Conservation (phyloP, 37 sponge, comb jelly and placozoan species). For the Cladorhizidae sp. region DNA sequence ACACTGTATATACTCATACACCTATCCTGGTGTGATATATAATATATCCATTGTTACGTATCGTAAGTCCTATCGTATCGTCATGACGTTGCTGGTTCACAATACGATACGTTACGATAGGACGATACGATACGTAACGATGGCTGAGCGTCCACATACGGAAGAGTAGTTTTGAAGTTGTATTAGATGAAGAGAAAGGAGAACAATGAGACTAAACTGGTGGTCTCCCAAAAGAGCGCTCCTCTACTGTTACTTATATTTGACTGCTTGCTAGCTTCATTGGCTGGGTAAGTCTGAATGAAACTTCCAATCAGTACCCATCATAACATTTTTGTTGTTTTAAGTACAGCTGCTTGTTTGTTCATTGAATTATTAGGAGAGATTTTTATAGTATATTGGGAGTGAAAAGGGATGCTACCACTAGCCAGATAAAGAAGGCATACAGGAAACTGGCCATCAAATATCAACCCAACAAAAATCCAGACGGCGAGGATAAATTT, state of each 20-base stretch:
- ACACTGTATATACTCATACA: too few relatives aligned
- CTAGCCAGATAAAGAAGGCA: slow-evolving; percentile 96
- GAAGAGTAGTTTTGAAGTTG: too few relatives aligned
- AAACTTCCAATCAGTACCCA: background rate
- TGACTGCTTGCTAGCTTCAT: slow-evolving; percentile 10
- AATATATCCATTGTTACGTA: too few relatives aligned
- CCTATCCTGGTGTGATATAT: too few relatives aligned
- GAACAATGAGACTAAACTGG: background rate
- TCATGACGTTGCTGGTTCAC: too few relatives aligned
- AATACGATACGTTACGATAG: too few relatives aligned
- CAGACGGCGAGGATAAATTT: slow-evolving; percentile 88
- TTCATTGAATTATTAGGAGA: slow-evolving; percentile 51
- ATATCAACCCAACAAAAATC: slow-evolving; percentile 95
- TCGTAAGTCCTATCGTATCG: too few relatives aligned
- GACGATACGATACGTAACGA: too few relatives aligned
- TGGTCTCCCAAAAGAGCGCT: background rate
- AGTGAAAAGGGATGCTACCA: slow-evolving; percentile 74
- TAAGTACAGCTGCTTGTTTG: background rate
- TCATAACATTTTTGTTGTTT: background rate
- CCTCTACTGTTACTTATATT: slow-evolving; percentile 13
- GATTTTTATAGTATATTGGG: slow-evolving; percentile 98
- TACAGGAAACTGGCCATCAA: slow-evolving; percentile 93
- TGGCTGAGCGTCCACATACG: too few relatives aligned
- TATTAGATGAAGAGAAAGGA: background rate
- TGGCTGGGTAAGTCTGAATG: slow-evolving; percentile 31